Base-by-base conservation (phyloP, 2,888 invertebrate genomes). In the Chrysolina haemoptera region DNA sequence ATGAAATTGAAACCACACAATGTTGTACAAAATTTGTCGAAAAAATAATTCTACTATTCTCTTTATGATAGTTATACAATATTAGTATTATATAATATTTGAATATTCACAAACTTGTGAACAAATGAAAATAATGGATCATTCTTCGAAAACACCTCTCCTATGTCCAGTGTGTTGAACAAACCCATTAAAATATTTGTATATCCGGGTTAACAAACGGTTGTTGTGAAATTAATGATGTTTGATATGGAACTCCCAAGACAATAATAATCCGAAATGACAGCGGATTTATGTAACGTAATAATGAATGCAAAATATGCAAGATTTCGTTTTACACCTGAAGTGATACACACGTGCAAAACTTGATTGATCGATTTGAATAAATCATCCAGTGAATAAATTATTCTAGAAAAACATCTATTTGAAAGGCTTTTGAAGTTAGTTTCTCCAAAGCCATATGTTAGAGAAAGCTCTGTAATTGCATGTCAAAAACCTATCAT, bases 271-370 rank as follows among this genome's bases (percentile, higher is more conserved):
- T 59, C 35, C 59, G n/a, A 59, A 59, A 14, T n/a, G 59, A 59
- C 22, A 27, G 27, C 27, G 12, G 35, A 59, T n/a, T 35, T 59
- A 59, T 59, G 35, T 6, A 27, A 59, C n/a, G n/a, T 59, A 59
- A 9, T 59, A 59, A 59, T 59, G 59, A 27, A 59, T 59, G 59
- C 59, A 59, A 59, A 59, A 59, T n/a, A 22, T 14, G 22, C 59
- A 35, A 59, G 59, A 59, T 59, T 59, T 59, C 35, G 35, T 59
- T 59, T 59, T 1, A 10, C 59, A 59, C 59, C 59, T 59, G 59
- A 59, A 59, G 59, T 59, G 22, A 59, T 35, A 59, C 59, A 59
- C 59, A 59, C 59, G 59, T 59, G 59, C 59, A 59, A 35, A 59
- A 59, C 59, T 59, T 59, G 59, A 59, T 59, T 35, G 59, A 59